These are phyloP conservation scores for Stegana nigrithorax DNA, from an alignment of 2,888 invertebrate genomes.

Conservation along the genomic window DNA sequence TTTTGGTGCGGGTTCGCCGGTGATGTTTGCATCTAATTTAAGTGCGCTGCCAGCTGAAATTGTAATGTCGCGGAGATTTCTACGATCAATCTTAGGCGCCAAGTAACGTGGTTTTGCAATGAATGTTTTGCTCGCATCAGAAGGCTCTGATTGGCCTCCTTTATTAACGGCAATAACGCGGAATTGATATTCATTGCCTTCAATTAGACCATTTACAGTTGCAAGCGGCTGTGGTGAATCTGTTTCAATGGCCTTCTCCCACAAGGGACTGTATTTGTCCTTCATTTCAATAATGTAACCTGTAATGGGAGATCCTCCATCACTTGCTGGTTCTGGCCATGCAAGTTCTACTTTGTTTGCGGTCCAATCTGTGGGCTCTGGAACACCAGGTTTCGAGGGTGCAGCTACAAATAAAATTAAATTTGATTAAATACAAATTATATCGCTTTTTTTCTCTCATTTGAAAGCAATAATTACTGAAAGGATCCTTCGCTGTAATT, in stretches of 20 bases:
- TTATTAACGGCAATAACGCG: conserved; percentile 95
- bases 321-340: conserved; percentile 89
- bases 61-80: conserved; percentile 89
- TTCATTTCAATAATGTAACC: conserved; percentile 94
- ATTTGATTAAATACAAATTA: not conserved
- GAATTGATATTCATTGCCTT: conserved; percentile 98
- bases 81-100: conserved; percentile 95
- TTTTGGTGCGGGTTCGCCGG: conserved; percentile 94
- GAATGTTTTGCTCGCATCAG: conserved; percentile 87
- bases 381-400: conserved; percentile 89
- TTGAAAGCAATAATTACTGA: conserved; percentile 75
- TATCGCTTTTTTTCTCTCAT: not conserved
- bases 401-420: conserved; percentile 72
- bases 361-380: conserved; percentile 92
- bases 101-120: conserved; percentile 87
- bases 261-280: conserved; percentile 90
- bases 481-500: conserved; percentile 94
- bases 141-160: conserved; percentile 93
- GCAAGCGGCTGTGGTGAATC: conserved; percentile 80
- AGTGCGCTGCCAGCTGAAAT: conserved; percentile 92
- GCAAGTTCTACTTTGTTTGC: conserved; percentile 90
- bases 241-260: conserved; percentile 92
- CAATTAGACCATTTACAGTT: conserved; percentile 89
- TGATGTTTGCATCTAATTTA: conserved; percentile 92
- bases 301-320: conserved; percentile 94